phyloP scores from a whole-genome alignment of 1,140 invertebrate species.

The Brachionus rubens region DNA sequence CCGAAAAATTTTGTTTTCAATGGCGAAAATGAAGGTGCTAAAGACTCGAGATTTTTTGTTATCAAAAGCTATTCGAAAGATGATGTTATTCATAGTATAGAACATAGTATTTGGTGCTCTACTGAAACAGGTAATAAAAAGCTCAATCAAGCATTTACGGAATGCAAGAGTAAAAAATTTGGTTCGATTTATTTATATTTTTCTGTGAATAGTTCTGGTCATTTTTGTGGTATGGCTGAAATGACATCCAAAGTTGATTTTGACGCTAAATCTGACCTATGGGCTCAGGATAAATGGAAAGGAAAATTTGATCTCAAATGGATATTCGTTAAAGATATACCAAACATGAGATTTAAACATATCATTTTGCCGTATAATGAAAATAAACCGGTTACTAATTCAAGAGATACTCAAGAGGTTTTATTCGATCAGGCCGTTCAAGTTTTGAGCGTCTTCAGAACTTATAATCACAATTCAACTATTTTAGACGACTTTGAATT shows the following conservation, averaged over 20 bases:
- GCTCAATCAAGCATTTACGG: conserved; percentile 83
- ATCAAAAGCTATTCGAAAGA: conserved; percentile 78
- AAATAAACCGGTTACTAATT: conserved; percentile 96
- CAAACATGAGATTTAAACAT: conserved; percentile 73
- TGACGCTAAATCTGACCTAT: conserved; percentile 64
- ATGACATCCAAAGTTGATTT: conserved; percentile 94
- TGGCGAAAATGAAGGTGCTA: conserved; percentile 35
- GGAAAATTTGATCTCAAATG: conserved; percentile 91
- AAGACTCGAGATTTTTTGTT: conserved; percentile 23
- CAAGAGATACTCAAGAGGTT: conserved; percentile 93
- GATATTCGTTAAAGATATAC: conserved; percentile 97
- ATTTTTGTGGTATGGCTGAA: conserved; percentile 97
- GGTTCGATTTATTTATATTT: conserved; percentile 86
- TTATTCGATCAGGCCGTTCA: conserved; percentile 80
- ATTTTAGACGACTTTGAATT: conserved; percentile 87
- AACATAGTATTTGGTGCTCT: conserved; percentile 98
- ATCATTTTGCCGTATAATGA: conserved; percentile 96
- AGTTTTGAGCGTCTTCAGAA: conserved; percentile 80
- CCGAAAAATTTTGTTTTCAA: conserved; percentile 1
- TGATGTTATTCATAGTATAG: conserved; percentile 95
- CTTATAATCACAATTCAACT: conserved; percentile 82
- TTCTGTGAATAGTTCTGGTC: conserved; percentile 92
- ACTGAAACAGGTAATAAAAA: conserved; percentile 95
- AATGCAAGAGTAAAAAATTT: conserved; percentile 67
- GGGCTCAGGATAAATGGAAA: conserved; percentile 61